phyloP scores from a whole-genome alignment of 2,888 invertebrate genomes.

The Dynastes maya region DNA sequence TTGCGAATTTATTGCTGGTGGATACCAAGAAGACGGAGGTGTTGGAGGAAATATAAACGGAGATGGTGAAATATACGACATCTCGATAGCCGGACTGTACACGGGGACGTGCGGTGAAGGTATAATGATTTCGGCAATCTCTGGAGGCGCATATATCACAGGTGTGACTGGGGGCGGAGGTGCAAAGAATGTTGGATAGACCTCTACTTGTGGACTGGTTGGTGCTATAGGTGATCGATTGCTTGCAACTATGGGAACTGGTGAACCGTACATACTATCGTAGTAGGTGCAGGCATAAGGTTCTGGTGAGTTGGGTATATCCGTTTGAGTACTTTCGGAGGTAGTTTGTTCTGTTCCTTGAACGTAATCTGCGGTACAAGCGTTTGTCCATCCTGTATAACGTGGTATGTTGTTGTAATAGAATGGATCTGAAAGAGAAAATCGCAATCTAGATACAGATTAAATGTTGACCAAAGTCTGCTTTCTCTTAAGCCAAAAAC shows the following conservation, averaged over 20 bases:
- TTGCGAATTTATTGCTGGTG: slow-evolving; percentile 58
- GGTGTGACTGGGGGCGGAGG: slow-evolving; percentile 55
- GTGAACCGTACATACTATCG: slow-evolving; percentile 49
- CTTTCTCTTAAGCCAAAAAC: too few species aligned
- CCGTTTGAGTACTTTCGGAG: slow-evolving; percentile 20
- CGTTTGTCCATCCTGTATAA: slow-evolving; percentile 44
- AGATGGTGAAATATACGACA: slow-evolving; percentile 55
- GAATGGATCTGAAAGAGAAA: slow-evolving; percentile 41
- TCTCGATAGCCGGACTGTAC: slow-evolving; percentile 56
- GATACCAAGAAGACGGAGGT: slow-evolving; percentile 57
- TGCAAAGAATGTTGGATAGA: slow-evolving; percentile 55
- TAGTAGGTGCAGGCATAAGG: slow-evolving; percentile 46
- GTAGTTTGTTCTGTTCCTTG: slow-evolving; percentile 19
- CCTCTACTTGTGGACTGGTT: slow-evolving; percentile 55
- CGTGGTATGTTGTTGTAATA: slow-evolving; percentile 35
- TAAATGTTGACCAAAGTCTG: neutral
- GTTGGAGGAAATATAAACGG: slow-evolving; percentile 58
- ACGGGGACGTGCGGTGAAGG: slow-evolving; percentile 54
- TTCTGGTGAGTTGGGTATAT: slow-evolving; percentile 39
- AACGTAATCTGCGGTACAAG: slow-evolving; percentile 14
- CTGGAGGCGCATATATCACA: slow-evolving; percentile 54
- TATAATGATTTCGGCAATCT: slow-evolving; percentile 47
- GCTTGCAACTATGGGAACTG: slow-evolving; percentile 18
- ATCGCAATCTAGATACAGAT: neutral
- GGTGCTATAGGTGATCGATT: slow-evolving; percentile 52